Percentiles rank a stretch among this genome's conserved stretches.
phyloP scores from a whole-genome alignment of 2,113 vertebrate species.

The Eonycteris spelaea region DNA sequence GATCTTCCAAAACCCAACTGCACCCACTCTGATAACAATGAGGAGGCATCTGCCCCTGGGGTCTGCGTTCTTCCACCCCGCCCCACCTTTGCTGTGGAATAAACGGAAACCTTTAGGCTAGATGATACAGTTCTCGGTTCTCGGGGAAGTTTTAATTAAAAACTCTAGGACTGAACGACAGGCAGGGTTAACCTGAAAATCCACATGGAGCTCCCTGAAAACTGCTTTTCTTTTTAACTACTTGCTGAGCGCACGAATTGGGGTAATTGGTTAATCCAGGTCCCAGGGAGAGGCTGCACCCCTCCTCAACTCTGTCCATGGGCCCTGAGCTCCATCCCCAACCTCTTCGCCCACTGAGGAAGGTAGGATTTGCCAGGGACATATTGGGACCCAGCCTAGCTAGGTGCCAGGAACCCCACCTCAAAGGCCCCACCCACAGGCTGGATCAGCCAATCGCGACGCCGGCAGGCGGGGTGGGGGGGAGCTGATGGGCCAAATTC shows the following conservation, averaged over 20 bases:
- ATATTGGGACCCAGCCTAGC: fast-evolving
- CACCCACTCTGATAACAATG: not conserved
- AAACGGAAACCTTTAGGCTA: not conserved
- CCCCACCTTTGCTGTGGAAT: not conserved
- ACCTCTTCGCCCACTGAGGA: not conserved
- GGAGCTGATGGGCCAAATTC: not conserved
- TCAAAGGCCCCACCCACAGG: not conserved
- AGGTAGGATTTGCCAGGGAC: fast-evolving
- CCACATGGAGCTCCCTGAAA: not conserved
- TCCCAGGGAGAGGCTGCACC: too few species aligned
- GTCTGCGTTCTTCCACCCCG: not conserved
- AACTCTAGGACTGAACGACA: too few species aligned
- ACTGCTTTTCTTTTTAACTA: not conserved
- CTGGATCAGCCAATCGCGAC: not conserved
- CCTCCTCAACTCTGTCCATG: too few species aligned
- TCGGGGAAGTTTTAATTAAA: not conserved
- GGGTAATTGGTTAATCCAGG: not conserved
- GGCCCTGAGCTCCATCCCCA: fast-evolving
- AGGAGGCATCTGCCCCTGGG: not conserved
- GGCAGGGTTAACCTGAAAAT: not conserved
- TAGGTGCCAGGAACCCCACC: not conserved
- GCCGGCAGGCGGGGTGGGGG: fast-evolving
- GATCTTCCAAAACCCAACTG: not conserved
- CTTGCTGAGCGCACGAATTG: too few species aligned
- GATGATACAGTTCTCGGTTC: too few species aligned